Conservation (phyloP, 2,888 invertebrate genomes). For the Lasioglossum oenotherae region DNA sequence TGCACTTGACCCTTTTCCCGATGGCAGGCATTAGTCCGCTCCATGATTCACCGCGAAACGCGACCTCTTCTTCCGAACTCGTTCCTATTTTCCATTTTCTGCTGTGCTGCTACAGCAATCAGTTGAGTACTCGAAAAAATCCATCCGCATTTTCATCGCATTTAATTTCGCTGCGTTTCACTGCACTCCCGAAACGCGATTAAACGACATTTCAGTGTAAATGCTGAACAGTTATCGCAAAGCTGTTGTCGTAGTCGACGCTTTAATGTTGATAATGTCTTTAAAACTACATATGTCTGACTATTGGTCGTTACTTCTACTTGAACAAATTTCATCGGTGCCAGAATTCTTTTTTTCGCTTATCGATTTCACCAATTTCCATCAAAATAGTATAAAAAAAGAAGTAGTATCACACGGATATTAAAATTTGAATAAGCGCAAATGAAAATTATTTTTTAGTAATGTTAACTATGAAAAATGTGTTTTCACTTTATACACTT, state of each 20-base stretch:
- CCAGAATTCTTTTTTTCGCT: not conserved
- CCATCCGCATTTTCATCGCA: not conserved
- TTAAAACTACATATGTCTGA: not conserved
- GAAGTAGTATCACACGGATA: not conserved
- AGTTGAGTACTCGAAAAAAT: not conserved
- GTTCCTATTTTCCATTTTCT: not conserved
- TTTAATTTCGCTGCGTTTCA: not conserved
- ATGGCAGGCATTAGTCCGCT: not conserved
- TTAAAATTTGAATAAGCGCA: not conserved
- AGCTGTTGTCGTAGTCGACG: not conserved
- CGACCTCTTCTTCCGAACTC: not conserved
- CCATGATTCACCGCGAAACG: not conserved
- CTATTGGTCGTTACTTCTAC: not conserved
- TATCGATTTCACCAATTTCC: not conserved
- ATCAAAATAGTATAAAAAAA: not conserved
- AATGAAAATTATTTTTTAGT: not conserved
- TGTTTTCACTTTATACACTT: too few species aligned
- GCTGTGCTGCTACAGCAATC: not conserved
- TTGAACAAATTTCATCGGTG: not conserved
- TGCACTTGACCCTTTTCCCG: constrained; percentile 45
- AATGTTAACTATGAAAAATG: not conserved
- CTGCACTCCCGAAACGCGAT: not conserved
- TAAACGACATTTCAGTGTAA: not conserved
- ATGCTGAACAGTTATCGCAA: not conserved
- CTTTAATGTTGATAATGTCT: not conserved